Base-by-base conservation (phyloP, 2,797 vertebrate species). In the Scarus forsteni region DNA sequence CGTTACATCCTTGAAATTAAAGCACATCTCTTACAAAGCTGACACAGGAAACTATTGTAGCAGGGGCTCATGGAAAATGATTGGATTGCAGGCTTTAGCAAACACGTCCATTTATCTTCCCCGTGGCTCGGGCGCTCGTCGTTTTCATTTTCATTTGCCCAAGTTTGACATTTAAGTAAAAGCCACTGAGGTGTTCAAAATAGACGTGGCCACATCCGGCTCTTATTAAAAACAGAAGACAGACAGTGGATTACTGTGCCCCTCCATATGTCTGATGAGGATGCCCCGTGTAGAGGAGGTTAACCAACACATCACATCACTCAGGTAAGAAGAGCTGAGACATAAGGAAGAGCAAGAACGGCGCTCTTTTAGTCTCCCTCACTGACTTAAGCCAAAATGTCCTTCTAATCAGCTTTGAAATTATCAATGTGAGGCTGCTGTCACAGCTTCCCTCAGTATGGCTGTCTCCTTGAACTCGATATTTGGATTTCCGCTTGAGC, bases 371-470 rank as follows among this genome's bases (percentile, higher is more conserved):
- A 7, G 53, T 40, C 60, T 10, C 50, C 43, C 62, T 70, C 14
- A 50, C 42, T 80, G 88, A 89, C 91, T 89, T 89, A 81, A 81
- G 75, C 73, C 83, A 90, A 91, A 93, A 89, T 90, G 39, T 55
- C 67, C 75, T 78, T 74, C 77, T 89, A 89, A 92, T 90, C 88
- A 89, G 85, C 89, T 86, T 85, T 85, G 63, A 77, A 66, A 83
- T 84, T 71, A 13, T 84, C 72, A 44, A 60, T 39, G 80, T 77
- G 88, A 92, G 90, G 86, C 90, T 0, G 79, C 71, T 9, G 63
- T 62, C 83, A 70, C 74, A n/a, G n/a, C 81, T 77, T 78, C 75
- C 74, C 73, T 70, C 68, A 40, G 70, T 9, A 73, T 2, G 27
- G 27, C 27, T 4, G 4, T 27, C 27, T 27, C 27, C 27, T 27